Base-by-base conservation (phyloP, 2,113 vertebrate genomes). In the Thamnaconus septentrionalis region DNA sequence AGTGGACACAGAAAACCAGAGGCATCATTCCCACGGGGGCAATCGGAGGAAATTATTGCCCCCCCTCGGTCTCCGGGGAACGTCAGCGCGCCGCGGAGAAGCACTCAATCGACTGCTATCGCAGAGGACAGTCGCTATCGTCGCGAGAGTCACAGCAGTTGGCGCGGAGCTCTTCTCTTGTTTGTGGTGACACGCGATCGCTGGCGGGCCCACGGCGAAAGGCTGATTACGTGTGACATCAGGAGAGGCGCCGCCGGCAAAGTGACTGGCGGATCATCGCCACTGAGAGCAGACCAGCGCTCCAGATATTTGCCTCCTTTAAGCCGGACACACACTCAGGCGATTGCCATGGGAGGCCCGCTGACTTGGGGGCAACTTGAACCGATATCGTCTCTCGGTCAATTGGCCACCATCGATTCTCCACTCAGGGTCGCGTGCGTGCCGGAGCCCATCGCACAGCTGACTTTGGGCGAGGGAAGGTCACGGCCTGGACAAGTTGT, bases 1-100 rank as follows among this genome's bases (percentile, higher is more conserved):
- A 88, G 83, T 81, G 87, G 86, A 89, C 88, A 86, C 39, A 82
- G 89, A 89, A 85, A 87, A 85, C 89, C 86, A 79, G 74, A 82
- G 79, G 79, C 78, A 70, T 58, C n/a, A 52, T 71, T 87, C 85
- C 88, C 87, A 84, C 59, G 60, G 87, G 88, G 80, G 76, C 87
- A 81, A 87, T 90, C 88, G 77, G 81, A 85, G 77, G 77, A 80
- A 86, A 87, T 87, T 66, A 88, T 82, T 83, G 77, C 77, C 79
- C 79, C 82, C 31, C 59, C 65, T 2, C 65, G 41, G 50, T 79
- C 84, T 83, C 81, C 10, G 0, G 84, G 84, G 87, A 88, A 66
- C 8, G 71, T 60, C 85, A 71, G 48, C 10, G 44, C 72, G 71
- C 54, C 67, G 73, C 64, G 82, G 79, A 83, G 82, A 72, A 71